A percentile compares a stretch with the other conserved stretches of the same genome.
phyloP scores from a whole-genome alignment of 2,797 vertebrate species.

The Thunnus albacares region DNA sequence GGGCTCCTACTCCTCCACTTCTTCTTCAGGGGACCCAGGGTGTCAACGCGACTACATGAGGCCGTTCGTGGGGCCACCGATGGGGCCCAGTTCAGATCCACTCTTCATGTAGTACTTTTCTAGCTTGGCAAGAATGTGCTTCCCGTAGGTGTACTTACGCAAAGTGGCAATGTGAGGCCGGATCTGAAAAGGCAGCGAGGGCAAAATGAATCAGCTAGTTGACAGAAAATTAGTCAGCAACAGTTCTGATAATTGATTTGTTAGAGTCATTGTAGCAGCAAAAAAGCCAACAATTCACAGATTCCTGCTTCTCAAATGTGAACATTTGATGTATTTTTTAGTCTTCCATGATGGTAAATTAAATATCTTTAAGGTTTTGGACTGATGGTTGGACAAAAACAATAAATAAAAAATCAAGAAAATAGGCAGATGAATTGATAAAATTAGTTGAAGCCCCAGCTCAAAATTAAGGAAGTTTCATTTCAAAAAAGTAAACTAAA shows the following conservation, averaged over 20 bases:
- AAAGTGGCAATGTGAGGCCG: conserved; percentile 97
- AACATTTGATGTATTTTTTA: too few relatives aligned
- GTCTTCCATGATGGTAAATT: background rate
- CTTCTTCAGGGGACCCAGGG: conserved; percentile 43
- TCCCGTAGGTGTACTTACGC: conserved; percentile 98
- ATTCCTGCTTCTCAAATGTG: background rate
- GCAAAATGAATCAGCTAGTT: background rate
- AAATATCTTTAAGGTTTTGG: background rate
- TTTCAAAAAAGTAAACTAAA: too few relatives aligned
- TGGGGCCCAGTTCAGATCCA: conserved; percentile 94
- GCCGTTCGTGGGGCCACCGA: conserved; percentile 95
- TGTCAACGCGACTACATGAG: conserved; percentile 87
- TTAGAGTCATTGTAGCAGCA: background rate
- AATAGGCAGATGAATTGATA: background rate
- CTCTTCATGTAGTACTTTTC: conserved; percentile 99
- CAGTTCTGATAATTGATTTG: too few relatives aligned
- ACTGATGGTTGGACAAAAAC: too few relatives aligned
- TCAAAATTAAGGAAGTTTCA: too few relatives aligned
- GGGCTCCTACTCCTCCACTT: conserved; percentile 53
- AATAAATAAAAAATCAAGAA: background rate
- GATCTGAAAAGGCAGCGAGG: conserved; percentile 84
- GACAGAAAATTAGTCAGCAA: background rate
- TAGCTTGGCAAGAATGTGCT: conserved; percentile 98
- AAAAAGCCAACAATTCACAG: background rate
- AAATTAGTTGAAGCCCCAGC: background rate